Evolutionary conservation across 2,797 vertebrate species (phyloP).

Genomic region (Rhynchonycteris naso): DNA sequence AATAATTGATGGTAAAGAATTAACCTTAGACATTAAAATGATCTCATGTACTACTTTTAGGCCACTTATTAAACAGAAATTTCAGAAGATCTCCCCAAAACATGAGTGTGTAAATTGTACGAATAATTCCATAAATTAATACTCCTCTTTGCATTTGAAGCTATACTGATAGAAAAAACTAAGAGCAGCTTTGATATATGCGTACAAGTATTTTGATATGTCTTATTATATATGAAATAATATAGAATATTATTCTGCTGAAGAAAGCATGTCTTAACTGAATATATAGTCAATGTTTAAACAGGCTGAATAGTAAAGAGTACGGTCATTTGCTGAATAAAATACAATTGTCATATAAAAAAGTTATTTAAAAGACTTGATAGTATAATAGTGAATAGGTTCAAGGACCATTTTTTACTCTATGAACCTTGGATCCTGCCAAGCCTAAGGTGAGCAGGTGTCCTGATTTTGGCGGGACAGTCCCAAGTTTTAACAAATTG

Average conservation of each 20-base stretch:
- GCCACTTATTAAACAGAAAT: constrained; percentile 38
- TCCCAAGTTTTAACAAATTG: too few relatives aligned
- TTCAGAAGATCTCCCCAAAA: constrained; percentile 16
- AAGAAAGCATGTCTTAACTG: not conserved
- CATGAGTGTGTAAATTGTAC: not conserved
- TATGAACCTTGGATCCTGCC: not conserved
- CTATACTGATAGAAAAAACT: not conserved
- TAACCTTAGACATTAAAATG: constrained; percentile 34
- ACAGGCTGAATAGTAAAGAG: not conserved
- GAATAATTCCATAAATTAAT: not conserved
- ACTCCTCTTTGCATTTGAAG: constrained; percentile 22
- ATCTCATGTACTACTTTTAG: constrained; percentile 8
- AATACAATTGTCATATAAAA: constrained; percentile 25
- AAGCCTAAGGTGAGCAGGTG: too few relatives aligned
- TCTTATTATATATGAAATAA: not conserved
- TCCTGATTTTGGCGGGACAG: too few relatives aligned
- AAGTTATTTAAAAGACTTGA: constrained; percentile 57
- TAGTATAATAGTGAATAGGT: not conserved
- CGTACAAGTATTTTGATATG: not conserved
- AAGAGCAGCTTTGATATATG: not conserved
- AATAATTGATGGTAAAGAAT: constrained; percentile 8
- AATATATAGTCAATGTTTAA: not conserved
- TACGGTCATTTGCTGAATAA: constrained; percentile 8
- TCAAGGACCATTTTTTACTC: constrained; percentile 45
- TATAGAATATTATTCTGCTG: not conserved